Evolutionary conservation across 2,113 vertebrate species (phyloP), one percentile per base, ranked within the genome.

Genomic region (Ptyas mucosa): DNA sequence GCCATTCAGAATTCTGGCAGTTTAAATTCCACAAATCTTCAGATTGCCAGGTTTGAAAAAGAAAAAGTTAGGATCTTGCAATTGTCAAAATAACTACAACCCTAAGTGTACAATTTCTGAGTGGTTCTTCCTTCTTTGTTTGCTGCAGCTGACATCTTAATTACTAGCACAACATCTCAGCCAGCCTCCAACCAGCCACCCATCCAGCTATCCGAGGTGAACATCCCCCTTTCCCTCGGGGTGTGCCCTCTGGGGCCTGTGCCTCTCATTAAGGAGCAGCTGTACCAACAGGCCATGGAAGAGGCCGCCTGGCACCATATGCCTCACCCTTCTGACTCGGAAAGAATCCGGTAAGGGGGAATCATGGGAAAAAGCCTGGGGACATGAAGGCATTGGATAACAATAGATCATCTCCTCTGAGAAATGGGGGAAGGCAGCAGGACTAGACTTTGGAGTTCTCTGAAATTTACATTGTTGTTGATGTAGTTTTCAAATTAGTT

Each of bases 271-370:
- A 99, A 99, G 98, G 99, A 99, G 97, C 98, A 99, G 97, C 98
- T 98, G 5, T 99, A 99, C 97, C 98, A 99, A 97, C 98, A 99
- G 97, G 98, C 98, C 94, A 99, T 99, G 99, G 98, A 99, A 93
- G 99, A 99, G 96, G 97, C 99, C 0, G 98, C 98, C 15, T 99
- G 99, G 99, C 98, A 98, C 90, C 99, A 99, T 96, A 99, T 99
- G 99, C 98, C 99, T 34, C 99, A 99, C 92, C 98, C 98, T 23
- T 99, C 98, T 0, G 99, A 99, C 96, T 99, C 98, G 0, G 99
- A 99, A 97, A 98, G 98, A 55, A 99, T 99, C 97, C 98, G 99
- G 99, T 98, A 97, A 96, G 96, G 61, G 69, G 20, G 51, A 34
- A 21, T 39, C 18, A 0, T 21, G 69, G 15, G 34, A 3, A 21